These are phyloP conservation scores for Trichosurus vulpecula DNA, from an alignment of 2,797 vertebrate genomes.

Conservation along the genomic window DNA sequence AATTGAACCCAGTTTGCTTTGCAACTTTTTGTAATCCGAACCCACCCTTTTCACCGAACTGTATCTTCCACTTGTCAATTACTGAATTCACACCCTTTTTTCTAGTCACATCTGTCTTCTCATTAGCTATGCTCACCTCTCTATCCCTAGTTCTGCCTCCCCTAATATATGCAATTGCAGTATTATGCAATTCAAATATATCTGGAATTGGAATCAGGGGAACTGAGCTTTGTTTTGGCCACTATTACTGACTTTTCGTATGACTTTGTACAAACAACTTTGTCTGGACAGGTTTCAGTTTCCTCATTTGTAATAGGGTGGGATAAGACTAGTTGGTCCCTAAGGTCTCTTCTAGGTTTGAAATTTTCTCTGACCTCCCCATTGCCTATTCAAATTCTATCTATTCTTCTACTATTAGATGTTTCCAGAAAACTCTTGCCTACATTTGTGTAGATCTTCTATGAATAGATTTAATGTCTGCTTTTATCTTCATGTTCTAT, in stretches of 20 bases:
- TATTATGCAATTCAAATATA: not conserved
- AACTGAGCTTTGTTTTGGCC: too few species aligned
- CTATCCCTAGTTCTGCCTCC: not conserved
- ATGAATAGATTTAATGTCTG: not conserved
- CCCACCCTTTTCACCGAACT: not conserved
- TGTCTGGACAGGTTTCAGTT: too few species aligned
- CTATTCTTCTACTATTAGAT: not conserved
- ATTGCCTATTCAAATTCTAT: too few species aligned
- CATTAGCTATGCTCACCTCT: not conserved
- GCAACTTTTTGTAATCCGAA: not conserved
- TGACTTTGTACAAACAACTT: too few species aligned
- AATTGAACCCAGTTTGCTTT: not conserved
- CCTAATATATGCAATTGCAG: not conserved
- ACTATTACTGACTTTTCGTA: too few species aligned
- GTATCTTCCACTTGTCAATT: not conserved
- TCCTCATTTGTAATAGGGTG: too few species aligned
- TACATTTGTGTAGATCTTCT: not conserved
- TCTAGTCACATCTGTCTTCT: not conserved
- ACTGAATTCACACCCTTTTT: not conserved
- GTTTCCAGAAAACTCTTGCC: not conserved
- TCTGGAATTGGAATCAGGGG: not conserved
- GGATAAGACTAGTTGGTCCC: too few species aligned
- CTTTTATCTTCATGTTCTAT: not conserved
- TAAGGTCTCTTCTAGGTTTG: too few species aligned
- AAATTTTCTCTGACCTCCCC: too few species aligned